Conservation (phyloP, 2,888 invertebrate genomes). For the Monopis laevigella region DNA sequence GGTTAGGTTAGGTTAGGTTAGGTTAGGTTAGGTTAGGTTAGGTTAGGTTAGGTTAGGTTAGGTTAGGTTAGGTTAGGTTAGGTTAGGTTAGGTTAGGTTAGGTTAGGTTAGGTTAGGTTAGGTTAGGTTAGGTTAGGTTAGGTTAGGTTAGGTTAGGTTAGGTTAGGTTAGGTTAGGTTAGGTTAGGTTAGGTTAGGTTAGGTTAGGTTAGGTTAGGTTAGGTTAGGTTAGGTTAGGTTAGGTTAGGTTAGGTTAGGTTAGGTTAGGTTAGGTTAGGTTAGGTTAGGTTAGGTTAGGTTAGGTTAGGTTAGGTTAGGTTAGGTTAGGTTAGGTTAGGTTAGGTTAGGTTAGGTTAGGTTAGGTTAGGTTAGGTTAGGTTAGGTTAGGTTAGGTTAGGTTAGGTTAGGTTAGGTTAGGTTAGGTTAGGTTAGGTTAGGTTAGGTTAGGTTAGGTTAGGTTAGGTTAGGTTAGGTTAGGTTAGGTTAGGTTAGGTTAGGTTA, state of each 20-base stretch:
- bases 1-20: conserved; percentile 7
- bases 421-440: conserved; percentile 11
- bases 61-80: conserved; percentile 7
- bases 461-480: conserved; percentile 11
- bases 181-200: conserved; percentile 8
- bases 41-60: conserved; percentile 7
- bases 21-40: conserved; percentile 7
- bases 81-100: conserved; percentile 14
- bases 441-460: conserved; percentile 10
- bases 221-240: conserved; percentile 7
- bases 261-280: conserved; percentile 11
- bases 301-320: conserved; percentile 6
- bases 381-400: conserved; percentile 11
- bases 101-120: conserved; percentile 16
- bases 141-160: conserved; percentile 14
- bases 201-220: conserved; percentile 7
- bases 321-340: conserved; percentile 11
- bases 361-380: conserved; percentile 10
- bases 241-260: conserved; percentile 7
- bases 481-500: conserved; percentile 10
- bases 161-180: conserved; percentile 13
- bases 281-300: conserved; percentile 6
- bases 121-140: conserved; percentile 6
- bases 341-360: conserved; percentile 9
- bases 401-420: conserved; percentile 10